Evolutionary conservation across 2,797 vertebrate genomes (phyloP), one percentile per base, ranked within the genome.

Genomic region (Periparus ater): DNA sequence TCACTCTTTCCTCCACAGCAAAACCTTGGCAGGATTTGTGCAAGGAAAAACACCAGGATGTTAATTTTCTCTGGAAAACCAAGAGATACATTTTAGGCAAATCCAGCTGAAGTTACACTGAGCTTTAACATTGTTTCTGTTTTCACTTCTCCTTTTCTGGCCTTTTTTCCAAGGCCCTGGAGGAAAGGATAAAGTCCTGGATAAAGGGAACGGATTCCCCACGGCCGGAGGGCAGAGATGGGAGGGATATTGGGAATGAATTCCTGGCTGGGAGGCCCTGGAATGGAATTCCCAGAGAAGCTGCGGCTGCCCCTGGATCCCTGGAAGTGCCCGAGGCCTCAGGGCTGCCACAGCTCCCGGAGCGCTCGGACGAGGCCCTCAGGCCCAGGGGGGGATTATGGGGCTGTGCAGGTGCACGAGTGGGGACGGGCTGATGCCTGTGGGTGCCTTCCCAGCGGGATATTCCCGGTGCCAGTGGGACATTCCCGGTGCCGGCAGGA

Each of bases 251-350:
- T 2, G 61, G 71, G 44, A 17, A 8, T n/a, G 63, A 30, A 50
- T 26, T 66, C 9, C 36, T 0, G 34, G 2, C 60, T 11, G 30
- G 42, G 6, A 42, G 42, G 13, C 16, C 42, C 38, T 13, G 42
- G 7, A 13, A 0, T 5, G 9, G 27, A 1, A 3, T 23, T 3
- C 30, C 34, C 80, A 6, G 10, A 20, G 51, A 0, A 16, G 25
- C 77, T 15, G 58, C 0, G 58, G 58, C n/a, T 6, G 67, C 6
- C n/a, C 29, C 67, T 5, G 55, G 5, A 5, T 18, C 48, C 27
- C 67, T 5, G 67, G 6, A 0, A 32, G 14, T 3, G 60, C 21
- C 13, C 50, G 4, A 3, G 67, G 38, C 48, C 67, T 61, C 60
- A 17, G 1, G 68, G 55, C 77, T 3, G 30, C 44, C 63, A 1